Conservation (phyloP, 1,140 invertebrate genomes). For the Papilio machaon region DNA sequence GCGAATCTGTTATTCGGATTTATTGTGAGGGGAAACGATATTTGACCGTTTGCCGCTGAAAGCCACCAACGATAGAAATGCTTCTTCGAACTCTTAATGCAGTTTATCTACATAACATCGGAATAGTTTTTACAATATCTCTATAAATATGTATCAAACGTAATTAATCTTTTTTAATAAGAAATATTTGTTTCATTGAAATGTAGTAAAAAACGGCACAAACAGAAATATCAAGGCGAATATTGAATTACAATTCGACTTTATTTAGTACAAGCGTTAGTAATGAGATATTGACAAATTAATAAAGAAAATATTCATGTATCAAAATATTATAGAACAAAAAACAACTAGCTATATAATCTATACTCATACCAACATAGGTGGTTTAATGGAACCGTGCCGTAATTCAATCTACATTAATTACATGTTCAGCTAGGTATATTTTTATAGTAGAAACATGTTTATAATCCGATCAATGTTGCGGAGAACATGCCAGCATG, state of each 20-base stretch:
- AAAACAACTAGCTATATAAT: slow-evolving; percentile 53
- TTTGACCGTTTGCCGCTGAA: slow-evolving; percentile 44
- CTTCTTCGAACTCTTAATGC: not conserved
- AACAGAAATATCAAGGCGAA: slow-evolving; percentile 30
- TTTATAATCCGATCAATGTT: slow-evolving; percentile 66
- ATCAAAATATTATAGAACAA: slow-evolving; percentile 35
- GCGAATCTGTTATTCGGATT: slow-evolving; percentile 67
- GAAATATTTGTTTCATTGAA: too few relatives aligned
- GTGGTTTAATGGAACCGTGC: slow-evolving; percentile 58
- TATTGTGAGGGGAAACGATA: slow-evolving; percentile 55
- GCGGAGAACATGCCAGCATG: slow-evolving; percentile 58
- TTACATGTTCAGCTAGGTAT: slow-evolving; percentile 61
- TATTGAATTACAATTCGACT: slow-evolving; percentile 21
- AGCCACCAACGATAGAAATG: slow-evolving; percentile 6
- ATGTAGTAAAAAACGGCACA: too few relatives aligned
- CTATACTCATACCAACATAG: slow-evolving; percentile 62
- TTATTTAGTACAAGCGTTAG: slow-evolving; percentile 7
- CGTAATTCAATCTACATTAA: slow-evolving; percentile 67
- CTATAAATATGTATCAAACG: too few relatives aligned
- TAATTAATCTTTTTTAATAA: too few relatives aligned
- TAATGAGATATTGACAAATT: slow-evolving; percentile 31
- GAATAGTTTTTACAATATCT: not conserved
- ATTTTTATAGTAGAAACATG: slow-evolving; percentile 64
- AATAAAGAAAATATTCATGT: slow-evolving; percentile 14
- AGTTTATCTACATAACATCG: not conserved